Evolutionary conservation across 2,797 vertebrate genomes (phyloP).

Genomic region (Siniperca undulata): DNA sequence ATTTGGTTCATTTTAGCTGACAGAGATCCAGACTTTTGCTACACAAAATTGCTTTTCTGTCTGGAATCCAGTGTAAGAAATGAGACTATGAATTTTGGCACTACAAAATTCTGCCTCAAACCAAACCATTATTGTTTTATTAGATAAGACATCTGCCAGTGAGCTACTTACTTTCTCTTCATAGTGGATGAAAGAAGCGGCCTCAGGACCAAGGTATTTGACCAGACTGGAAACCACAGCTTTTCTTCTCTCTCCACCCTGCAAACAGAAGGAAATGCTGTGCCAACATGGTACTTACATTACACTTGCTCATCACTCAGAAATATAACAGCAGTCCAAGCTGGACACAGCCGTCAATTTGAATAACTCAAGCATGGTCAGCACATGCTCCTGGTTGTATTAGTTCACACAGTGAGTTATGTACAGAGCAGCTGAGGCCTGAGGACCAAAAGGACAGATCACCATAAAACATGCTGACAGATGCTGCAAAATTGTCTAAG

Average conservation of each 20-base stretch:
- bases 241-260: constrained; percentile 78
- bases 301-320: constrained; percentile 27
- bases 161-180: constrained; percentile 82
- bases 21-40: background rate
- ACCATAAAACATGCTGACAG: constrained; percentile 58
- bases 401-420: constrained; percentile 57
- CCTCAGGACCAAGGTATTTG: constrained; percentile 83
- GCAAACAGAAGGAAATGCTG: constrained; percentile 53
- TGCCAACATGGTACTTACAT: constrained; percentile 25
- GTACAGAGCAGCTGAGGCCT: constrained; percentile 37
- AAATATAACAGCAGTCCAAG: constrained; percentile 21
- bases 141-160: constrained; percentile 26
- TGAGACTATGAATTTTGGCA: constrained; percentile 7
- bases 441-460: constrained; percentile 37
- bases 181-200: constrained; percentile 83
- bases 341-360: constrained; percentile 53
- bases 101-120: constrained; percentile 22
- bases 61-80: background rate
- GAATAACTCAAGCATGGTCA: constrained; percentile 60
- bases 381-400: constrained; percentile 50
- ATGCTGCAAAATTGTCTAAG: constrained; percentile 50
- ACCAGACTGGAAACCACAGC: constrained; percentile 81
- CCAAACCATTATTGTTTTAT: constrained; percentile 39
- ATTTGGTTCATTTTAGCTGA: background rate
- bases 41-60: background rate